phyloP scores from a whole-genome alignment of 2,888 invertebrate genomes.

The Drosophila basisetae region DNA sequence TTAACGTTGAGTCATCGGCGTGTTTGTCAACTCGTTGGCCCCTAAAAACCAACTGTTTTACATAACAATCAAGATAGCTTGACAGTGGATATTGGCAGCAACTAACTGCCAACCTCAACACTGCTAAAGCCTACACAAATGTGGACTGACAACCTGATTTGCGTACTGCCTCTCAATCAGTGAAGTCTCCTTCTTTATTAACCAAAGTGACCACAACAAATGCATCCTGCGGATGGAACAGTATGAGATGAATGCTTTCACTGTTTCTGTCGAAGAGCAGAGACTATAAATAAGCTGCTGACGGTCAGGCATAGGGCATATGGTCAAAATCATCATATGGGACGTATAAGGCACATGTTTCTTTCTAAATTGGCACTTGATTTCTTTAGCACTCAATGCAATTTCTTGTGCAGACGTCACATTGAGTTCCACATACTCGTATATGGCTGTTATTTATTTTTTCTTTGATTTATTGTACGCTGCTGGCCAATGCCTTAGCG shows the following conservation, averaged over 20 bases:
- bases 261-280: slow-evolving; percentile 7
- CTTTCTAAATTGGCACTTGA: slow-evolving; percentile 51
- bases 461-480: slow-evolving; percentile 62
- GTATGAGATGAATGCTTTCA: neutral
- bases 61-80: neutral
- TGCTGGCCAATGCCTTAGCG: slow-evolving; percentile 51
- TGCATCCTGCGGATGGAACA: neutral
- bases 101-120: slow-evolving; percentile 12
- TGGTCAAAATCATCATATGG: slow-evolving; percentile 8
- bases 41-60: neutral
- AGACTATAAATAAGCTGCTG: slow-evolving; percentile 35
- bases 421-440: slow-evolving; percentile 16
- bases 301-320: slow-evolving; percentile 15
- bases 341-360: slow-evolving; percentile 35
- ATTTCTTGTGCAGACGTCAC: slow-evolving; percentile 29
- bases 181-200: neutral
- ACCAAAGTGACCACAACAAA: slow-evolving; percentile 19
- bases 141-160: slow-evolving; percentile 18
- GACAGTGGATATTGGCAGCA: slow-evolving; percentile 1
- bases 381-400: slow-evolving; percentile 6
- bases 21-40: slow-evolving; percentile 5
- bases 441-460: too few relatives aligned
- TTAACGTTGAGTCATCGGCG: slow-evolving; percentile 5
- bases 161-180: neutral
- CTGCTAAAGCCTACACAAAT: slow-evolving; percentile 27